Evolutionary conservation across 37 sponge, comb jelly and placozoan species (phyloP), one percentile per base, ranked within the genome.

Genomic region (Beroe forskalii): DNA sequence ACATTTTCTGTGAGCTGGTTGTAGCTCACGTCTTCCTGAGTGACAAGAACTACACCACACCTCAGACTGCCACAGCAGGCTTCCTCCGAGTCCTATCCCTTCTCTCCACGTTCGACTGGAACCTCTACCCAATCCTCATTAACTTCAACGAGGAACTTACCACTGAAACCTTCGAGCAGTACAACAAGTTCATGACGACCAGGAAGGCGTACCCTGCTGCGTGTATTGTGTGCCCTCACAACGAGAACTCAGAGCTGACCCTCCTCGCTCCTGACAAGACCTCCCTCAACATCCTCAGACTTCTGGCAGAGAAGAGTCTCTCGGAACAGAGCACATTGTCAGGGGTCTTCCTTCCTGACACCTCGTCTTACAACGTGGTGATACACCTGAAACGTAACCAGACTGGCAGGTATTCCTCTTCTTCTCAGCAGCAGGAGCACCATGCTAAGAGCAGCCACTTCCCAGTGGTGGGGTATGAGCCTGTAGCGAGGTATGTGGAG

Each of bases 1-100:
- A 99, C 32, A 94, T 95, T 48, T 93, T 91, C 44, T 90, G 96
- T 32, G 99, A 99, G 83, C 91, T 99, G 72, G 76, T 99, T 55
- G 94, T 94, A 32, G 94, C 96, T 27, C 90, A 93, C 43, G 69
- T 99, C 0, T 99, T 93, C 62, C 63, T 94, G 28, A 37, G 38
- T 38, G 94, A 95, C 20, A 91, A 75, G 6, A 93, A 94, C 12
- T 93, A 90, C 91, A 42, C 91, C 0, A 62, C 91, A 9, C 99
- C 99, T 23, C 90, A 93, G 93, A 91, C 95, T 61, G 91, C 92
- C 0, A 69, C 91, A 25, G 35, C 66, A 33, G 95, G 93, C 8
- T 90, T 99, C n/a, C 67, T 95, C 48, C 89, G 99, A 22, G 95
- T 99, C 83, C 92, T 99, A 37, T 90, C 90, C 31, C 93, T 98